Evolutionary conservation across 2,888 invertebrate species (phyloP).

Genomic region (Metallyticus violacea): DNA sequence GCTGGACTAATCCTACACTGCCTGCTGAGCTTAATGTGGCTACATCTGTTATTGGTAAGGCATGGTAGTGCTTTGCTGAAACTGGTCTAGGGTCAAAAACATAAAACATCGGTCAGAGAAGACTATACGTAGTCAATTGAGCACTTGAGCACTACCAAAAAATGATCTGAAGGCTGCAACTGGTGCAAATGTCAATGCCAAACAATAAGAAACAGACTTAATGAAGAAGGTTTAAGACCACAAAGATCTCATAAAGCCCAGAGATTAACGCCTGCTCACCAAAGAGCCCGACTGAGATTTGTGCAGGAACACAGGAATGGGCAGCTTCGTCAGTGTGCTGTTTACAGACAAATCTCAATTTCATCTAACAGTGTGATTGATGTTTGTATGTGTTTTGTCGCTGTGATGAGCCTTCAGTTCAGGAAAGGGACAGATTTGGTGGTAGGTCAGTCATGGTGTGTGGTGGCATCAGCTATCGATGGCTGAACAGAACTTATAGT

Average conservation of each 20-base stretch:
- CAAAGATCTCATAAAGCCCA: background rate
- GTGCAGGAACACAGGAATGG: background rate
- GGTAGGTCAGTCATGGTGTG: background rate
- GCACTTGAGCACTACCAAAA: too few species aligned
- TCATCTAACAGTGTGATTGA: background rate
- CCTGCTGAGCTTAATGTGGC: too few species aligned
- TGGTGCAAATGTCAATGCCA: background rate
- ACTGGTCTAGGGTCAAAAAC: too few species aligned
- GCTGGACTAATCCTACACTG: too few species aligned
- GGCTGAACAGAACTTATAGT: background rate
- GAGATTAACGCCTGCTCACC: background rate
- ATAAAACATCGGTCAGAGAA: too few species aligned
- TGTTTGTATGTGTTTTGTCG: background rate
- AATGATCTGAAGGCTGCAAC: too few species aligned
- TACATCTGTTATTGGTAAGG: too few species aligned
- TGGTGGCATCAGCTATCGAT: background rate
- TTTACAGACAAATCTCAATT: constrained; percentile 30
- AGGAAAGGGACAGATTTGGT: background rate
- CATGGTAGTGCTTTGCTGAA: too few species aligned
- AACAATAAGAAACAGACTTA: background rate
- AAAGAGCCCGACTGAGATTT: background rate
- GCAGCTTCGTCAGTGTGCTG: background rate
- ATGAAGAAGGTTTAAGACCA: background rate
- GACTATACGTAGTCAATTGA: too few species aligned
- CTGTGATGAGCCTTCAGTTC: background rate